These are phyloP conservation scores for Boleophthalmus pectinirostris DNA, from an alignment of 2,113 vertebrate species.

Conservation along the genomic window DNA sequence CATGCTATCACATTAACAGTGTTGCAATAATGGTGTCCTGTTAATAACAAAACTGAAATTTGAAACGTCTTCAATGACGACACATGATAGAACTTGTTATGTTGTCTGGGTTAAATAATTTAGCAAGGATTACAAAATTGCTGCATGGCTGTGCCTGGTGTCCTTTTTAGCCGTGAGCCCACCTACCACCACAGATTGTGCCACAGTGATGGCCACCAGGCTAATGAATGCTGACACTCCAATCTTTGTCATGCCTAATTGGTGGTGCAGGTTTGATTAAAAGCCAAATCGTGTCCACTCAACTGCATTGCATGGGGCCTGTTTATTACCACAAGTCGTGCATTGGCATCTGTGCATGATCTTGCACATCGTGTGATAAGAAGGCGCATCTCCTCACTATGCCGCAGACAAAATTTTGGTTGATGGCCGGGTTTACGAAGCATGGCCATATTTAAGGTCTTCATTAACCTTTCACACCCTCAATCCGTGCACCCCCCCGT, in stretches of 20 bases:
- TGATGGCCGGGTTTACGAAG: slow-evolving; percentile 46
- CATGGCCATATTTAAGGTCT: slow-evolving; percentile 56
- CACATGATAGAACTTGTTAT: not conserved
- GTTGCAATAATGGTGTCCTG: no score
- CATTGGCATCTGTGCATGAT: slow-evolving; percentile 28
- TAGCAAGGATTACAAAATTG: slow-evolving; percentile 32
- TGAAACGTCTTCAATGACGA: not conserved
- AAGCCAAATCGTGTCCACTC: slow-evolving; percentile 48
- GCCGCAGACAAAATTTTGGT: slow-evolving; percentile 16
- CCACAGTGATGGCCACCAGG: slow-evolving; percentile 43
- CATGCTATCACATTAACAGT: not conserved
- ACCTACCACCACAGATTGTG: slow-evolving; percentile 33
- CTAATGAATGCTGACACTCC: slow-evolving; percentile 68
- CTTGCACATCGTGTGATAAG: slow-evolving; percentile 17
- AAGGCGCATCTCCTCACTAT: slow-evolving; percentile 14
- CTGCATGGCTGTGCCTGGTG: not conserved
- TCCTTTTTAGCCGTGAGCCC: slow-evolving; percentile 26
- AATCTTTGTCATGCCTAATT: slow-evolving; percentile 71
- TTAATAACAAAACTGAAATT: not conserved
- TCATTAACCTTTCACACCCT: slow-evolving; percentile 62
- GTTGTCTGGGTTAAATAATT: not conserved
- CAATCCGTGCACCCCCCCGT: slow-evolving; percentile 37
- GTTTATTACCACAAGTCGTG: slow-evolving; percentile 34
- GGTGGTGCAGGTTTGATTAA: slow-evolving; percentile 70
- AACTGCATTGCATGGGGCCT: slow-evolving; percentile 38